Evolutionary conservation across 2,113 vertebrate genomes (phyloP), one percentile per base, ranked within the genome.

Genomic region (Piprites chloris): DNA sequence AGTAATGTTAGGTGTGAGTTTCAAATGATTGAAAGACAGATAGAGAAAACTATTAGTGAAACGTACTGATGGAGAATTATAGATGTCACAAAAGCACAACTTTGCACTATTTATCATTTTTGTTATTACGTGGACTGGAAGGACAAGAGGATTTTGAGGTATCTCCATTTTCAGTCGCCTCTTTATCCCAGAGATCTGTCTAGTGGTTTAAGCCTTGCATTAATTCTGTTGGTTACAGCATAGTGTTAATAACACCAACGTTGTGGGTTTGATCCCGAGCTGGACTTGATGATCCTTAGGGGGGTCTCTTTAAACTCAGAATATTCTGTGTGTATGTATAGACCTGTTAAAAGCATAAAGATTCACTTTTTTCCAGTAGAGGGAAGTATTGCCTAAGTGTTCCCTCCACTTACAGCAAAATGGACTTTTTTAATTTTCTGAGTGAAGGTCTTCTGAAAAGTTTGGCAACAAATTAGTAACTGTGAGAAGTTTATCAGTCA

Each of bases 381-480:
- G 98, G 98, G 98, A 92, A 97, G 97, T 94, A 94, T 86, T 96
- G 87, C 62, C 75, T 97, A 95, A 97, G 65, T 58, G 35, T 96
- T 96, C 58, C 74, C 56, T 72, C 93, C 41, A 61, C 22, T 63
- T 65, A 46, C 2, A 20, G 24, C 9, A 78, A 66, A 44, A 76
- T 33, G 22, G 78, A 35, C 27, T 65, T 75, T 87, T 94, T 69
- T 55, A 37, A 9, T 74, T 71, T 46, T 86, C 66, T 85, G 53
- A 92, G 74, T 49, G 20, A 91, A 77, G 37, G 56, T 46, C 66
- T 55, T 67, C n/a, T 88, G 76, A 69, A 68, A 46, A 66, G 58
- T 87, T 89, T 78, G 72, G 37, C 63, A 90, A 92, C 62, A 87
- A 93, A 85, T 56, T 63, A 78, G 28, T 41, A 75, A 75, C 61